These are phyloP conservation scores for Orientallactaga sibirica DNA, from an alignment of 2,797 vertebrate genomes.

Conservation along the genomic window DNA sequence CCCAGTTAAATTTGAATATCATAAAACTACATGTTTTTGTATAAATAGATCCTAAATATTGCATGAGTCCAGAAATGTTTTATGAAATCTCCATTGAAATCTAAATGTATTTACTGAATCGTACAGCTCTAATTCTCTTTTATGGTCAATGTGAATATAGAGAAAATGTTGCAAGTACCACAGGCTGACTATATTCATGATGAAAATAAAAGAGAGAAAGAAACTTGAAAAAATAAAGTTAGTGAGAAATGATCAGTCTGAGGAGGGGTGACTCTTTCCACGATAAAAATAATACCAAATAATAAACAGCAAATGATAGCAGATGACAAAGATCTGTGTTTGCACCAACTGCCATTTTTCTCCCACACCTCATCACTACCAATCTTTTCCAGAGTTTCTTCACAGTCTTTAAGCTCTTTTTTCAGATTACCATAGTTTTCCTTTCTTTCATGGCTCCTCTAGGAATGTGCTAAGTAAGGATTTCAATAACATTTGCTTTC, in stretches of 20 bases:
- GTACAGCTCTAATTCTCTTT: not conserved
- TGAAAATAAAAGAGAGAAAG: slow-evolving; percentile 12
- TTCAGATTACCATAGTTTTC: too few relatives aligned
- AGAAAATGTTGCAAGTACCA: not conserved
- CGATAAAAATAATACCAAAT: not conserved
- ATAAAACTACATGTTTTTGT: not conserved
- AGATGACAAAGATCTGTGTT: not conserved
- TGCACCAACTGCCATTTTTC: not conserved
- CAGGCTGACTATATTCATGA: not conserved
- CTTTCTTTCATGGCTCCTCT: too few relatives aligned
- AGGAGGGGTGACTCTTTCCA: not conserved
- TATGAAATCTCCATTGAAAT: slow-evolving; percentile 40
- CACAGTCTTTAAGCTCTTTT: too few relatives aligned
- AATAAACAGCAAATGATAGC: slow-evolving; percentile 17
- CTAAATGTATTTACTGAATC: not conserved
- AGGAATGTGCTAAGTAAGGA: too few relatives aligned
- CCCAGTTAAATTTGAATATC: slow-evolving; percentile 41
- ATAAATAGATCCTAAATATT: slow-evolving; percentile 25
- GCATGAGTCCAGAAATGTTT: slow-evolving; percentile 20
- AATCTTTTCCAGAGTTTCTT: too few relatives aligned
- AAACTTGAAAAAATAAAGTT: not conserved
- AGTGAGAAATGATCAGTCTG: slow-evolving; percentile 3
- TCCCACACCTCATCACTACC: too few relatives aligned
- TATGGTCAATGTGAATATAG: not conserved
- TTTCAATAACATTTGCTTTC: too few relatives aligned